These are phyloP conservation scores for Lonchura striata DNA, from an alignment of 2,113 vertebrate species.

Conservation along the genomic window DNA sequence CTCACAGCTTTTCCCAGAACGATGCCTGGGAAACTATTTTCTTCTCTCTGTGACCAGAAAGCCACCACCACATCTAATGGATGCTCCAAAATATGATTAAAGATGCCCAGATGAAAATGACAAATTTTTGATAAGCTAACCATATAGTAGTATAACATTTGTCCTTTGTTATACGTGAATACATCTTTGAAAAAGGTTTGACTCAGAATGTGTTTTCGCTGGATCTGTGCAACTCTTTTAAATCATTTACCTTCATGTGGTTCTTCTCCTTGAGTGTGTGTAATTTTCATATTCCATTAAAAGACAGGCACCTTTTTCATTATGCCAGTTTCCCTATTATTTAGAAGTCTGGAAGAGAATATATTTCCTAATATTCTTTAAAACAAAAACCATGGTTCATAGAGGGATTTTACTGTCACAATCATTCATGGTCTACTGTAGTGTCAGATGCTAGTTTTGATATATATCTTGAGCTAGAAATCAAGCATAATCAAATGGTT, in stretches of 20 bases:
- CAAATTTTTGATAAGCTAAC: background rate
- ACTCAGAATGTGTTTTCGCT: background rate
- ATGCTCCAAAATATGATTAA: background rate
- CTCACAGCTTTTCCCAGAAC: no score
- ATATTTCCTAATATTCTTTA: background rate
- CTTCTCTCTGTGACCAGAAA: no score
- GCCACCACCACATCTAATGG: background rate
- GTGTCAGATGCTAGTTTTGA: conserved; percentile 16
- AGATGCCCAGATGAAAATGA: background rate
- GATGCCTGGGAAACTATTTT: no score
- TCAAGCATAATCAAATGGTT: background rate
- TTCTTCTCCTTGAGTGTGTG: background rate
- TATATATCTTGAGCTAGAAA: conserved; percentile 3
- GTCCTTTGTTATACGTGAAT: background rate
- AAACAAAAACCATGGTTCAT: background rate
- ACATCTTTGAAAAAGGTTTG: fast-evolving
- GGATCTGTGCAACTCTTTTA: background rate
- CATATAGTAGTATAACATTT: background rate
- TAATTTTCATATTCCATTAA: conserved; percentile 7
- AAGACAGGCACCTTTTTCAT: background rate
- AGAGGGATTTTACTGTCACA: background rate
- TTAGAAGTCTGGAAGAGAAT: background rate
- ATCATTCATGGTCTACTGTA: background rate
- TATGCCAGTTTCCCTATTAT: background rate
- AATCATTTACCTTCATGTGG: background rate